Conservation (phyloP, 2,888 invertebrate genomes). For the Ichneumon xanthorius region DNA sequence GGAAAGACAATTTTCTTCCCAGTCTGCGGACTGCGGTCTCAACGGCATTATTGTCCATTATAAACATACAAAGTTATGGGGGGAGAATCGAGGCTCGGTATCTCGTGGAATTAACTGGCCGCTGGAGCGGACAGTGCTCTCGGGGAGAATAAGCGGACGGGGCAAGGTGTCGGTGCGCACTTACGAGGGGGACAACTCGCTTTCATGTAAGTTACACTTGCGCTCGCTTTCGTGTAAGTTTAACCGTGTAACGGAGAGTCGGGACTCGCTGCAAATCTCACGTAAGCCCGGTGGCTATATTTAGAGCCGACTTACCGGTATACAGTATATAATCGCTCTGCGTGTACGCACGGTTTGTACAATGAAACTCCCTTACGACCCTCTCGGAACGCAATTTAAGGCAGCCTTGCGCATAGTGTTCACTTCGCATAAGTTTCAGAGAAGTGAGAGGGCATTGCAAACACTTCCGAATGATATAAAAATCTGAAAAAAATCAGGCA, state of each 20-base stretch:
- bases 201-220: slow-evolving; percentile 3
- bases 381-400: not conserved
- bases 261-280: slow-evolving; percentile 20
- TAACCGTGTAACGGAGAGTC: slow-evolving; percentile 3
- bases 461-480: too few relatives aligned
- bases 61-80: too few relatives aligned
- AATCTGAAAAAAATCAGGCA: too few relatives aligned
- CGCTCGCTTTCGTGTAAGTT: slow-evolving; percentile 23
- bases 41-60: too few relatives aligned
- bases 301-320: slow-evolving; percentile 42
- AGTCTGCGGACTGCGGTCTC: too few relatives aligned
- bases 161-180: slow-evolving; percentile 32
- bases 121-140: not conserved
- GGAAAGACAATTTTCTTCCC: too few relatives aligned
- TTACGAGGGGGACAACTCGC: slow-evolving; percentile 25
- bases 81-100: not conserved
- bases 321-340: slow-evolving; percentile 16
- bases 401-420: too few relatives aligned
- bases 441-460: too few relatives aligned
- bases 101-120: not conserved
- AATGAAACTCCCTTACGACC: slow-evolving; percentile 5
- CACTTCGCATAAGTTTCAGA: too few relatives aligned
- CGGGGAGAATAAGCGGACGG: not conserved
- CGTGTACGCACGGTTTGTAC: slow-evolving; percentile 5
- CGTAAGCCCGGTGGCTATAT: slow-evolving; percentile 42